A percentile compares a stretch with the other conserved stretches of the same genome.
These are phyloP conservation scores for Hydropotes inermis DNA, from an alignment of 2,113 vertebrate genomes.

Conservation along the genomic window DNA sequence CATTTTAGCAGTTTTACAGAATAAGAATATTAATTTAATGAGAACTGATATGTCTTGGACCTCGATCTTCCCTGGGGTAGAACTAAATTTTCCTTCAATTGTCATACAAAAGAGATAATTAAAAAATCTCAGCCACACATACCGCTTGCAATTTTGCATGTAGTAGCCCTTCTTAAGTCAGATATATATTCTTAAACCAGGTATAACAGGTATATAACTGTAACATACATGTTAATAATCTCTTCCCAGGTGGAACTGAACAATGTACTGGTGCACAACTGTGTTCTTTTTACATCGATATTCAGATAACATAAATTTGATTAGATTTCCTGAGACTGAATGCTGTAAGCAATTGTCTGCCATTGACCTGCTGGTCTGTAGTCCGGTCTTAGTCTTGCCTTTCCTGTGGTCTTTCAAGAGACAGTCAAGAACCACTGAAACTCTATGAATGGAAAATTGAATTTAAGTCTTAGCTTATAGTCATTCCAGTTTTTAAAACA, in stretches of 20 bases:
- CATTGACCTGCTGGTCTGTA: neutral
- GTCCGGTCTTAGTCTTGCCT: neutral
- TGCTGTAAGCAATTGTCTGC: neutral
- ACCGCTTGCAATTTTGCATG: neutral
- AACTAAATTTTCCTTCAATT: neutral
- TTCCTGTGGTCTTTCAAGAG: neutral
- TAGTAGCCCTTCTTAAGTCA: neutral
- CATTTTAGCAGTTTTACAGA: neutral
- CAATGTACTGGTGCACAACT: neutral
- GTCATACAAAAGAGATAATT: neutral
- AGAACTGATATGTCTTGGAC: neutral
- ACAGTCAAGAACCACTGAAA: neutral
- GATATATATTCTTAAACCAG: neutral
- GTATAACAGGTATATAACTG: neutral
- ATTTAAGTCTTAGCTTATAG: neutral
- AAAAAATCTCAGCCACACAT: neutral
- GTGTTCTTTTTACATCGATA: neutral
- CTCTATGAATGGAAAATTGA: conserved; percentile 2
- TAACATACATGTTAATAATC: neutral
- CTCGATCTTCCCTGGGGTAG: neutral
- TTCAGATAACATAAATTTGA: neutral
- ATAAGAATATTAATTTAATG: neutral
- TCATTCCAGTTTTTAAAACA: neutral
- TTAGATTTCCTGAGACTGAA: neutral
- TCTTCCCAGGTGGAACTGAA: neutral